Percentiles rank a stretch among this genome's conserved stretches.
Conservation (phyloP, 1,140 invertebrate genomes). For the Xylocopa sonorina region DNA sequence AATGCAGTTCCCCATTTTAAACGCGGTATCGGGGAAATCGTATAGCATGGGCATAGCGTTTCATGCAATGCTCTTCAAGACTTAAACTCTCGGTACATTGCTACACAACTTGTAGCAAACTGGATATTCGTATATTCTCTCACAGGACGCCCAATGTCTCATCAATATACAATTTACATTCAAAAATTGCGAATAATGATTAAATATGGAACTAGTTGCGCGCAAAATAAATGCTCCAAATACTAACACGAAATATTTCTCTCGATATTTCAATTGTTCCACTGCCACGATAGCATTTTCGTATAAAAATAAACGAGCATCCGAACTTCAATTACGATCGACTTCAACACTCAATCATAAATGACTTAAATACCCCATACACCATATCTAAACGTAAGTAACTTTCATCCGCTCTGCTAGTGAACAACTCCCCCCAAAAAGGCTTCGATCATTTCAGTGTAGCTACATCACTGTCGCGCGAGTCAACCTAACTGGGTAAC, state of each 20-base stretch:
- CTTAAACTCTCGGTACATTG: background rate
- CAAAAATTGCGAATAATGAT: background rate
- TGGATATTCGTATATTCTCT: too few species aligned
- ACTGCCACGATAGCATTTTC: background rate
- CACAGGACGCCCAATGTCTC: background rate
- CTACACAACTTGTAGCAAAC: background rate
- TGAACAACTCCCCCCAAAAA: background rate
- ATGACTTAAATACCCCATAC: background rate
- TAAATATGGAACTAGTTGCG: background rate
- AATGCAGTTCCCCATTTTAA: background rate
- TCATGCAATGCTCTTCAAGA: background rate
- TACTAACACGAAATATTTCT: background rate
- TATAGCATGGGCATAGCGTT: background rate
- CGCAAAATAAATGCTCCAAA: slow-evolving; percentile 23
- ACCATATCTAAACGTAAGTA: background rate
- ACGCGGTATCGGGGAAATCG: slow-evolving; percentile 13
- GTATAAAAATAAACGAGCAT: slow-evolving; percentile 39
- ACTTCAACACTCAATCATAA: background rate
- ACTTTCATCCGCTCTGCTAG: background rate
- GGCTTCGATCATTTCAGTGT: background rate
- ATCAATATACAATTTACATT: background rate
- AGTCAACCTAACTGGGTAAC: slow-evolving; percentile 48
- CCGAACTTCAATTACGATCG: background rate
- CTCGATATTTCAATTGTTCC: background rate
- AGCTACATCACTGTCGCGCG: background rate